Evolutionary conservation across 2,888 invertebrate species (phyloP).

Genomic region (Campopleginae sp.): DNA sequence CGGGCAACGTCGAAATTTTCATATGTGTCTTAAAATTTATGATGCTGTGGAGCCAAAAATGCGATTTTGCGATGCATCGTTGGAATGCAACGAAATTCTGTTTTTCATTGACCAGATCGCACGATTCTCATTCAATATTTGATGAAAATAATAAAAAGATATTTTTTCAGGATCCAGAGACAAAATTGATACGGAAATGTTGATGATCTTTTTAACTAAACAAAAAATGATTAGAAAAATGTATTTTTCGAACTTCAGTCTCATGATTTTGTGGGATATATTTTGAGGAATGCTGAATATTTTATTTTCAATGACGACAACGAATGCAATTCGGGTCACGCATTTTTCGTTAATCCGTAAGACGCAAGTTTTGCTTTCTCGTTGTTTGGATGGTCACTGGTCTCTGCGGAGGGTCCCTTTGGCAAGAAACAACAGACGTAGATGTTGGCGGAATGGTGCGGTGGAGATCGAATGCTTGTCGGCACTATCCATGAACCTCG

Average conservation of each 20-base stretch:
- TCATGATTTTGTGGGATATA: too few relatives aligned
- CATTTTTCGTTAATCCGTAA: conserved; percentile 28
- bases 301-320: not conserved
- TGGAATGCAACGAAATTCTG: too few relatives aligned
- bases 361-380: conserved; percentile 14
- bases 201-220: too few relatives aligned
- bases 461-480: not conserved
- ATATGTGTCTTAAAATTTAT: not conserved
- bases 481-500: conserved; percentile 47
- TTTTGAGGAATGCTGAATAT: not conserved
- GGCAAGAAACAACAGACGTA: not conserved
- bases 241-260: too few relatives aligned
- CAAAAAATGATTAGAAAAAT: too few relatives aligned
- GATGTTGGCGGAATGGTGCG: not conserved
- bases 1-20: not conserved
- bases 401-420: not conserved
- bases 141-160: too few relatives aligned
- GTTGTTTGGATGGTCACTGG: conserved; percentile 4
- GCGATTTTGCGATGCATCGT: not conserved
- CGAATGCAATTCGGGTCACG: not conserved
- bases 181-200: too few relatives aligned
- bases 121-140: too few relatives aligned
- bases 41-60: not conserved
- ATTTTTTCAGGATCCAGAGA: too few relatives aligned
- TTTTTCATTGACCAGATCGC: too few relatives aligned